A percentile compares a stretch with the other conserved stretches of the same genome.
These are phyloP conservation scores for Drosophila ercepeae DNA, from an alignment of 1,140 invertebrate species.

Conservation along the genomic window DNA sequence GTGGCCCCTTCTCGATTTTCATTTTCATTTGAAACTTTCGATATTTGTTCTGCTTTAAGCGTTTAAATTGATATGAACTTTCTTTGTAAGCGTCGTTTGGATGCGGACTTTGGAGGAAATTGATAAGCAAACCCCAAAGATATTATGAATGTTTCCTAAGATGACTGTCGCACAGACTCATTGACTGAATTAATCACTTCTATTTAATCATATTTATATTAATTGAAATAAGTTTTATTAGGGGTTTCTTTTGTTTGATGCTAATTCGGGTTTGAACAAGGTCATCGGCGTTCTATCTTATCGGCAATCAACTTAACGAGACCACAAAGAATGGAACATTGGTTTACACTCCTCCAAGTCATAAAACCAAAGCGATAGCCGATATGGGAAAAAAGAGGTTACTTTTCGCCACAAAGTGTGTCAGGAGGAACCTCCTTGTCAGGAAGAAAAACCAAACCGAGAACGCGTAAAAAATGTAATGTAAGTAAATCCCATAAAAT, in stretches of 20 bases:
- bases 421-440: conserved; percentile 27
- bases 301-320: conserved; percentile 30
- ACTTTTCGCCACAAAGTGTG: conserved; percentile 27
- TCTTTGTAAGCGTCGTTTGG: conserved; percentile 19
- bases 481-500: conserved; percentile 37
- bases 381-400: conserved; percentile 6
- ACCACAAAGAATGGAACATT: conserved; percentile 38
- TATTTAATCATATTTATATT: too few relatives aligned
- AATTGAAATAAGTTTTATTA: too few relatives aligned
- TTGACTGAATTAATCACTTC: too few relatives aligned
- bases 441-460: conserved; percentile 2
- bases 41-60: conserved; percentile 32
- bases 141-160: conserved; percentile 3
- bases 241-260: conserved; percentile 5
- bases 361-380: conserved; percentile 28
- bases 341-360: not conserved
- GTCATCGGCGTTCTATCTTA: conserved; percentile 26
- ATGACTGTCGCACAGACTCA: too few relatives aligned
- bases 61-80: conserved; percentile 55
- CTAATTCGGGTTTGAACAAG: conserved; percentile 26
- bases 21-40: conserved; percentile 43
- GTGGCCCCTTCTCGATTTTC: conserved; percentile 20
- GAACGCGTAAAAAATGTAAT: conserved; percentile 15
- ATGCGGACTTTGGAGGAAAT: not conserved
- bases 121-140: conserved; percentile 18